A percentile compares a stretch with the other conserved stretches of the same genome.
Evolutionary conservation across 2,797 vertebrate species (phyloP).

Genomic region (Trematomus bernacchii): DNA sequence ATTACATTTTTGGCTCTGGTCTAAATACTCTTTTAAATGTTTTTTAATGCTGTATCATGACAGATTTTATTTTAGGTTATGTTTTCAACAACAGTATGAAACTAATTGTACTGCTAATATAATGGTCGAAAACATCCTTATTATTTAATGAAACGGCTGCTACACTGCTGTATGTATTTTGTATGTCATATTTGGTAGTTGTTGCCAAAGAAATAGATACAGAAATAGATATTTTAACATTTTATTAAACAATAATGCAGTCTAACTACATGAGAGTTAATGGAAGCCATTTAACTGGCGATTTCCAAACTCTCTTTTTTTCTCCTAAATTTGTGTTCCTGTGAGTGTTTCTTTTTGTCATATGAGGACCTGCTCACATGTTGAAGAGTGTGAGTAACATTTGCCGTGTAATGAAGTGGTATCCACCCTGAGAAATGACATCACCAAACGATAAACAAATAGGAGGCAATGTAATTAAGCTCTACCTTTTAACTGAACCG

Average conservation of each 20-base stretch:
- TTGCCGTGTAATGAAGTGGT: slow-evolving; percentile 85
- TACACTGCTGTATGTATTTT: slow-evolving; percentile 30
- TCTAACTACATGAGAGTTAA: slow-evolving; percentile 73
- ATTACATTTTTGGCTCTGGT: background rate
- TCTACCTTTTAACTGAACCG: slow-evolving; percentile 25
- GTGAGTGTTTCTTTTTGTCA: slow-evolving; percentile 71
- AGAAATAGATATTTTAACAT: slow-evolving; percentile 31
- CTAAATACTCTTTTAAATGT: background rate
- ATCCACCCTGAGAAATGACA: slow-evolving; percentile 94
- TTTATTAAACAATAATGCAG: slow-evolving; percentile 51
- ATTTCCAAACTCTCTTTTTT: slow-evolving; percentile 46
- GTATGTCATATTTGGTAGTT: slow-evolving; percentile 18
- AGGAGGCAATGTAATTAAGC: slow-evolving; percentile 36
- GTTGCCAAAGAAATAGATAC: slow-evolving; percentile 17
- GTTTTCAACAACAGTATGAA: background rate
- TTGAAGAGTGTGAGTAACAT: slow-evolving; percentile 81
- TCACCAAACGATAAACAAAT: slow-evolving; percentile 62
- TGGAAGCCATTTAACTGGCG: slow-evolving; percentile 70
- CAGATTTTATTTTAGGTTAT: slow-evolving; percentile 5
- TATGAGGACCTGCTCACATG: slow-evolving; percentile 74
- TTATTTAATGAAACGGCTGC: slow-evolving; percentile 8
- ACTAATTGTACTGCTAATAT: slow-evolving; percentile 18
- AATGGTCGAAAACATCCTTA: background rate
- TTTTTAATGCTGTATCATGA: background rate
- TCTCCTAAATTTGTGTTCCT: slow-evolving; percentile 61